A percentile compares a stretch with the other conserved stretches of the same genome.
Conservation (phyloP, 1,140 invertebrate species). For the Penaeus vannamei region DNA sequence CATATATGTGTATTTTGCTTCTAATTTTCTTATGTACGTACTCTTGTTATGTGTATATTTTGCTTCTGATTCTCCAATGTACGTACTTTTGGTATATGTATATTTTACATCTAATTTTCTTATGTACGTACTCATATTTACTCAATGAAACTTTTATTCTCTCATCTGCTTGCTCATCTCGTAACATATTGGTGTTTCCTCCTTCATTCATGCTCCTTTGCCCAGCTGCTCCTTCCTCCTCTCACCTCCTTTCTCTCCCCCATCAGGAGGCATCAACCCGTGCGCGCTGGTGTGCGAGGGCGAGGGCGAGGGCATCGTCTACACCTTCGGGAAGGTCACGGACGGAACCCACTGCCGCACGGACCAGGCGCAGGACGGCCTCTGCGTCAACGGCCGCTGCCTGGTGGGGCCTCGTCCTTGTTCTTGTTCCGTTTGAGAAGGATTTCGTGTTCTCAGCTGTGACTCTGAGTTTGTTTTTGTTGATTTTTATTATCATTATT, state of each 20-base stretch:
- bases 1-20: background rate
- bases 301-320: constrained; percentile 64
- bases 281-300: constrained; percentile 68
- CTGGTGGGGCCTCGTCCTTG: constrained; percentile 46
- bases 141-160: background rate
- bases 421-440: background rate
- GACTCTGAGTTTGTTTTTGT: background rate
- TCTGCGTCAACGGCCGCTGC: constrained; percentile 67
- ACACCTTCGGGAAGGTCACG: constrained; percentile 67
- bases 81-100: too few species aligned
- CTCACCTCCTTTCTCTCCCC: background rate
- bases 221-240: background rate
- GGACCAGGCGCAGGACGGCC: constrained; percentile 35
- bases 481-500: too few species aligned
- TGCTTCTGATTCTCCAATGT: too few species aligned
- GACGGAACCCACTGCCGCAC: constrained; percentile 64
- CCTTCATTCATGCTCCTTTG: background rate
- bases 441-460: background rate
- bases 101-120: too few species aligned
- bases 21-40: too few species aligned
- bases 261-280: constrained; percentile 62
- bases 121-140: too few species aligned
- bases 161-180: background rate
- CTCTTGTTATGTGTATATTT: too few species aligned
- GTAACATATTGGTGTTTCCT: background rate